Conservation (phyloP, 2,113 vertebrate genomes). For the Pampusana beccarii region DNA sequence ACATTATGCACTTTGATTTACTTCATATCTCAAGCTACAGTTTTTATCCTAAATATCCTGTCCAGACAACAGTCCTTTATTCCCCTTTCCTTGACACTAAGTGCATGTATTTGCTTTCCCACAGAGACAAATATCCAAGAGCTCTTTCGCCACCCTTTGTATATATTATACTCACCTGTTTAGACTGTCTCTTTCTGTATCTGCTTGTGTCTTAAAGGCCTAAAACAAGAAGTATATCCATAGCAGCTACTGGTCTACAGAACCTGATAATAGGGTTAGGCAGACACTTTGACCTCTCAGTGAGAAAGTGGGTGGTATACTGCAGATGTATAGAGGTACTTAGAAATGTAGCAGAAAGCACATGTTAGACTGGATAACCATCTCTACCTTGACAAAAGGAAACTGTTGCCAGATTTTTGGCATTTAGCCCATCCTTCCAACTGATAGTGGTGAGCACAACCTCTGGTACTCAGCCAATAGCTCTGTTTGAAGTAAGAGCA, state of each 20-base stretch:
- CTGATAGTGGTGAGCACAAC: background rate
- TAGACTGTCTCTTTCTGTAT: background rate
- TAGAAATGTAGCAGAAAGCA: background rate
- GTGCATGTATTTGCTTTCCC: background rate
- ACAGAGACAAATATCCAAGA: background rate
- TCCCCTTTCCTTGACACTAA: background rate
- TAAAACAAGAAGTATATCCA: background rate
- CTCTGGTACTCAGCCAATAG: background rate
- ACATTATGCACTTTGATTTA: background rate
- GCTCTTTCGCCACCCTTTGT: background rate
- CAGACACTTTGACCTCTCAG: background rate
- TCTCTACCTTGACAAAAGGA: background rate
- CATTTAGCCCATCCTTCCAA: background rate
- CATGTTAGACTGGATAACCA: background rate
- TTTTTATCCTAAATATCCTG: background rate
- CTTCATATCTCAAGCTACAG: background rate
- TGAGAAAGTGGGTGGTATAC: background rate
- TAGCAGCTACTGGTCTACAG: background rate
- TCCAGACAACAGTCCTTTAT: background rate
- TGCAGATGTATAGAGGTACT: background rate
- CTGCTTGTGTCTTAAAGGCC: background rate
- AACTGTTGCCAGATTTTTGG: background rate
- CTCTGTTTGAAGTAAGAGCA: background rate
- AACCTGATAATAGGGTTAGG: background rate
- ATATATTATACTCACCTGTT: background rate